Evolutionary conservation across 2,113 vertebrate species (phyloP).

Genomic region (Bambusicola thoracicus): DNA sequence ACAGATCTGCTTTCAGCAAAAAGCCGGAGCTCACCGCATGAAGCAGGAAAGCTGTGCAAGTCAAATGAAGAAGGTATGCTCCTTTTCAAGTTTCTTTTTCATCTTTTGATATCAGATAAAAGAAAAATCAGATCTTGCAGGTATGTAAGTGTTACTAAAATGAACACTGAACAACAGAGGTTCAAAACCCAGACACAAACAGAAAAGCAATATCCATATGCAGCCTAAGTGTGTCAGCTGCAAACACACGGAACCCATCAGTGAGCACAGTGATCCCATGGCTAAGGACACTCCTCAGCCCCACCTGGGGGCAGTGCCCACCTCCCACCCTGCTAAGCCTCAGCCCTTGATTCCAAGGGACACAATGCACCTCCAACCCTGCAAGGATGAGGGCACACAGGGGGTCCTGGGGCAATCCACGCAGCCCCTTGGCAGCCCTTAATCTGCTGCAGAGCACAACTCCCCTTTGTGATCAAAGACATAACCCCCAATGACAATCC

Average conservation of each 20-base stretch:
- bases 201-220: constrained; percentile 10
- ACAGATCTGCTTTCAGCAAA: background rate
- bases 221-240: background rate
- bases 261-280: fast-evolving
- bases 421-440: background rate
- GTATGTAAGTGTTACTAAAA: constrained; percentile 21
- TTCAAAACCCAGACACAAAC: background rate
- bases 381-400: background rate
- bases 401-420: background rate
- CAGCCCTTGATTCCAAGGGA: background rate
- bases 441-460: background rate
- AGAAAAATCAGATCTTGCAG: constrained; percentile 23
- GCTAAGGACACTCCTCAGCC: background rate
- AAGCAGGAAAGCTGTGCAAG: constrained; percentile 26
- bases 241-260: background rate
- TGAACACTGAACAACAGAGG: constrained; percentile 14
- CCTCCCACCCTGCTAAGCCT: background rate
- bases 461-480: background rate
- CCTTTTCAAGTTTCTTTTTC: constrained; percentile 48
- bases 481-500: background rate
- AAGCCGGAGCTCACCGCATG: background rate
- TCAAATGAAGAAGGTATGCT: background rate
- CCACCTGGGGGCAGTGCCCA: background rate
- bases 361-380: background rate
- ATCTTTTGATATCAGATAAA: constrained; percentile 55